Conservation (phyloP, 2,797 vertebrate genomes). For the Myioborus melanocephalus region DNA sequence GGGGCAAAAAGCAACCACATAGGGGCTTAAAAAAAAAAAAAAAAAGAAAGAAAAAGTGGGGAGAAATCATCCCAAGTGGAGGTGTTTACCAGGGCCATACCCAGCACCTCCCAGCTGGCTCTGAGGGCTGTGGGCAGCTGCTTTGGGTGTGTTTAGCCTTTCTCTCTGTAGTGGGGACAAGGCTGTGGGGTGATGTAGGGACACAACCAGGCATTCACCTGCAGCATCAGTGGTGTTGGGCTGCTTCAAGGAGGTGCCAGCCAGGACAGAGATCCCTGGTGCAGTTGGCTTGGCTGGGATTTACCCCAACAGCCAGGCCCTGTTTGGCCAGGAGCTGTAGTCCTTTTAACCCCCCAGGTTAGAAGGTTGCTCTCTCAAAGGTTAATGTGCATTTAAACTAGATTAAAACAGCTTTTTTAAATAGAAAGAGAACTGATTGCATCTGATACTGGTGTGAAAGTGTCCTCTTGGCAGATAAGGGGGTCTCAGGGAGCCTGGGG, state of each 20-base stretch:
- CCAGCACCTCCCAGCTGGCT: background rate
- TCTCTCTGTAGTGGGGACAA: background rate
- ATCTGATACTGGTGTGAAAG: background rate
- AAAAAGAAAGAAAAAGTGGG: background rate
- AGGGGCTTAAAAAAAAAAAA: background rate
- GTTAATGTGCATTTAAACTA: background rate
- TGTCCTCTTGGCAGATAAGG: background rate
- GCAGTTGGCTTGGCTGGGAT: background rate
- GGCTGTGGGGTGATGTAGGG: rapidly evolving
- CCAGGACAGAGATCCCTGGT: background rate
- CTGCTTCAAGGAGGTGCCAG: background rate
- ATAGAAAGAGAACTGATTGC: background rate
- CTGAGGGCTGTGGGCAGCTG: background rate
- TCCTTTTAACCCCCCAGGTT: background rate
- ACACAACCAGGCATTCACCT: background rate
- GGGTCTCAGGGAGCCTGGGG: background rate
- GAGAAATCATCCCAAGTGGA: background rate
- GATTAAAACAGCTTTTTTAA: background rate
- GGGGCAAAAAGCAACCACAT: rapidly evolving
- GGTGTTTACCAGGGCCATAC: background rate
- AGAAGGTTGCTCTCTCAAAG: background rate
- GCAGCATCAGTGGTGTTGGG: background rate
- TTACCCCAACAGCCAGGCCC: background rate
- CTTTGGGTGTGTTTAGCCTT: background rate
- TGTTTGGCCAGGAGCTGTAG: background rate